Evolutionary conservation across 2,797 vertebrate genomes (phyloP), one percentile per base, ranked within the genome.

Genomic region (Bryconaethiops microstoma): DNA sequence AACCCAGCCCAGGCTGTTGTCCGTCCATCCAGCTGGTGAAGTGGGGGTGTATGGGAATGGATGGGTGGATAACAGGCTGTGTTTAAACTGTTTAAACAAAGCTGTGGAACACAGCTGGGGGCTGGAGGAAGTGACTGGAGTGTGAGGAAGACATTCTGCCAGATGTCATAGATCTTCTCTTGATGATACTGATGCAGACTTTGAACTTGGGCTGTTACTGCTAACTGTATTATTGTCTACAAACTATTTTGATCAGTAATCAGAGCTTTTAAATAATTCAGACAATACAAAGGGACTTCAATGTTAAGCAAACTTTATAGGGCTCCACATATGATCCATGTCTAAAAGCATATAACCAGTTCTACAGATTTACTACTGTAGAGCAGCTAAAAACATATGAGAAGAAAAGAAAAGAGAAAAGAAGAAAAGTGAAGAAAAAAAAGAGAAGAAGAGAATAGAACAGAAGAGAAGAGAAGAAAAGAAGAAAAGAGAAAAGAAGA

Each of bases 31-130:
- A 71, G 59, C 70, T 63, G 82, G 54, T 73, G 35, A 65, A 70
- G 57, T 57, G 23, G 40, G 76, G 21, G 16, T 1, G 23, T n/a
- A 75, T 5, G 10, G 74, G 8, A 69, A 65, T 78, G 60, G 67
- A 79, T 74, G 70, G 63, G 50, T 59, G 77, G 72, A 78, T 9
- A 9, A 54, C 5, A 23, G 74, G 48, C 75, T 52, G 60, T 57
- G 67, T 70, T 45, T 62, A 70, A 76, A 79, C 64, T 21, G 42
- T 73, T 73, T 73, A 69, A 74, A 74, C 55, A 55, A 54, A 55
- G 65, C 75, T 76, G 52, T 50, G 52, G 54, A 68, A 76, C 59
- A 74, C 71, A 74, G 62, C 42, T 63, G 55, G 54, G 9, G 55
- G 39, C 63, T 65, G 65, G 65, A 68, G 65, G 65, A 68, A 74